These are phyloP conservation scores for Clavelina lepadiformis DNA, from an alignment of 23 tunicate genomes.

Conservation along the genomic window DNA sequence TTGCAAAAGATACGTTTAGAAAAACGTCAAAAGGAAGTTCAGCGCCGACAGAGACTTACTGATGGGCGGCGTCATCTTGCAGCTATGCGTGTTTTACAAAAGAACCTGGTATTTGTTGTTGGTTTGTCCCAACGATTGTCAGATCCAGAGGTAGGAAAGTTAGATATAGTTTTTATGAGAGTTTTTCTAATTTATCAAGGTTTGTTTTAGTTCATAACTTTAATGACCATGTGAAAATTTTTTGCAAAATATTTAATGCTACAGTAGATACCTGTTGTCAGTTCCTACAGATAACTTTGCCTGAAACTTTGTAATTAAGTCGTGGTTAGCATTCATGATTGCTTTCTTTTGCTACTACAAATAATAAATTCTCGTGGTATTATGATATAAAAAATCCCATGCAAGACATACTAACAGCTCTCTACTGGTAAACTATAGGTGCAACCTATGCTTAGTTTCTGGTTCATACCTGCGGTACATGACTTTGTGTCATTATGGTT, in stretches of 20 bases:
- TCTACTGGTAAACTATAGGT: too few relatives aligned
- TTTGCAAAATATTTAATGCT: neutral
- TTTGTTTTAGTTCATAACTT: neutral
- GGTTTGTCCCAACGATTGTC: constrained; percentile 87
- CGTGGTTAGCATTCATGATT: too few relatives aligned
- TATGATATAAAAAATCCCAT: too few relatives aligned
- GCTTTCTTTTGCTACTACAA: too few relatives aligned
- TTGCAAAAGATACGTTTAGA: constrained; percentile 73
- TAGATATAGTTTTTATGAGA: neutral
- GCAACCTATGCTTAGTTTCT: too few relatives aligned
- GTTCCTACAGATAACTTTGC: too few relatives aligned
- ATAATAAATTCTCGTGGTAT: too few relatives aligned
- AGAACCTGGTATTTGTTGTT: constrained; percentile 95
- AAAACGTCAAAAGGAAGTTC: constrained; percentile 76
- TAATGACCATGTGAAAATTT: neutral
- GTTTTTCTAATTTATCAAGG: neutral
- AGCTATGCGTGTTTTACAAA: constrained; percentile 90
- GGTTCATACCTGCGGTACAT: too few relatives aligned
- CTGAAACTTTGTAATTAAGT: too few relatives aligned
- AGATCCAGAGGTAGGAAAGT: constrained; percentile 73
- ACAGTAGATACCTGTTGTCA: too few relatives aligned
- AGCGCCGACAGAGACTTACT: constrained; percentile 72
- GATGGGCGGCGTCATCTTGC: constrained; percentile 85
- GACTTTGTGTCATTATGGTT: too few relatives aligned
- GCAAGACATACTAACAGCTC: too few relatives aligned